Base-by-base conservation (phyloP, 2,113 vertebrate species). In the Climacteris rufus region DNA sequence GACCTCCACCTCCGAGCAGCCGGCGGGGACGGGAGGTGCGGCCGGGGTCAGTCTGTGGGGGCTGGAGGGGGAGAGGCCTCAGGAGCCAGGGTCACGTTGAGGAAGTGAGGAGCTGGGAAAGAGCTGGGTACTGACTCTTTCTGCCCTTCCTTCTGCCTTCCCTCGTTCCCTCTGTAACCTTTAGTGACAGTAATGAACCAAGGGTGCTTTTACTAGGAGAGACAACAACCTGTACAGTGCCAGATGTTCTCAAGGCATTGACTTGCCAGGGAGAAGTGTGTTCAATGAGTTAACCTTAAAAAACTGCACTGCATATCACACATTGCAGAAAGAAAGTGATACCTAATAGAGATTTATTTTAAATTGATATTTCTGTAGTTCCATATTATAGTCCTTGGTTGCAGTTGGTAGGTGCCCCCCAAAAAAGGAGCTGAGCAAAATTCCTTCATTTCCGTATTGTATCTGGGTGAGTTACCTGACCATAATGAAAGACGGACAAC, bases 81-180 rank as follows among this genome's bases (percentile, higher is more conserved):
- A 0, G 65, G 16, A 86, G 7, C 16, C 11, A 14, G 37, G 24
- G 13, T 56, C 54, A 61, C 0, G 0, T 1, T 57, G 45, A 53
- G 28, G 31, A 57, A 49, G 10, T 44, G 27, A 83, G 14, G 17
- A 6, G 18, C 27, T 66, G 19, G n/a, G 47, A 44, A 71, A 45
- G 13, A 52, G 35, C 11, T 2, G 7, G 9, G 6, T 17, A 7
- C 19, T 57, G 35, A 59, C 39, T 31, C 13, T 9, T 75, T 88
- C 56, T 78, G 40, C 11, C 8, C 15, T 78, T 18, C 18, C 24
- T 76, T 19, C 47, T 77, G 30, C 54, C 31, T 24, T 72, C 8
- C 6, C 22, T 63, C 21, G 16, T 75, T 64, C 15, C 31, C 71
- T 54, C 13, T 35, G 79, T 59, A 79, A 50, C 8, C 5, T 76